Percentiles rank a stretch among this genome's conserved stretches.
Conservation (phyloP, 2,113 vertebrate species). For the Stigmatopora argus region DNA sequence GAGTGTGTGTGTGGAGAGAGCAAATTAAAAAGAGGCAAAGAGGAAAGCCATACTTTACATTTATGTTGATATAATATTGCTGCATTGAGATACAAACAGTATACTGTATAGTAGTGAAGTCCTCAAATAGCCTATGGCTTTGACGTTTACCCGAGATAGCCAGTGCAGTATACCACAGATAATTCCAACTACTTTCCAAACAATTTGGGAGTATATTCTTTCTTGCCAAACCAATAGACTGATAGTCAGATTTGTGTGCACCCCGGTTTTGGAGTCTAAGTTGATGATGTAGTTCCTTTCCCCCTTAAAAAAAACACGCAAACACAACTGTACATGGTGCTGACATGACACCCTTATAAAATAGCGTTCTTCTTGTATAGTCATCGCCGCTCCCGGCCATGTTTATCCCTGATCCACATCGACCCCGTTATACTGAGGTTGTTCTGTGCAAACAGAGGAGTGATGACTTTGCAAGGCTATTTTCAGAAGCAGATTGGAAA, state of each 20-base stretch:
- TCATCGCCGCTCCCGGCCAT: constrained; percentile 10
- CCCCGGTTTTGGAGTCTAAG: neutral
- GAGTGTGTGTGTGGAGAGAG: too few species aligned
- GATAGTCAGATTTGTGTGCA: neutral
- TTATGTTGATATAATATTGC: too few species aligned
- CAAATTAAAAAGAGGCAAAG: too few species aligned
- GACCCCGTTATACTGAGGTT: constrained; percentile 18
- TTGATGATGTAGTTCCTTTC: constrained; percentile 9
- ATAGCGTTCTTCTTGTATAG: constrained; percentile 25
- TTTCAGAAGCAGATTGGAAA: constrained; percentile 44
- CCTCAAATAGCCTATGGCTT: too few species aligned
- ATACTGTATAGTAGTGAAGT: too few species aligned
- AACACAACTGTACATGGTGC: constrained; percentile 19
- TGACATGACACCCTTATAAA: constrained; percentile 20
- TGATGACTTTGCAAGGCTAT: constrained; percentile 51
- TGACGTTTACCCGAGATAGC: too few species aligned
- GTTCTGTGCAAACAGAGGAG: constrained; percentile 22
- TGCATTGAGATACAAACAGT: too few species aligned
- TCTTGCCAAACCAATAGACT: too few species aligned
- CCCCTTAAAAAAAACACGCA: constrained; percentile 7
- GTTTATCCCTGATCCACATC: constrained; percentile 30
- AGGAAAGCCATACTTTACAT: too few species aligned
- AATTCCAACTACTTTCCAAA: too few species aligned
- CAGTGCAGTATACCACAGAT: too few species aligned
- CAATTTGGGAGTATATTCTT: too few species aligned